These are phyloP conservation scores for Bergia sp. DNA, from an alignment of 92 coral and sea anemone species.

Conservation along the genomic window DNA sequence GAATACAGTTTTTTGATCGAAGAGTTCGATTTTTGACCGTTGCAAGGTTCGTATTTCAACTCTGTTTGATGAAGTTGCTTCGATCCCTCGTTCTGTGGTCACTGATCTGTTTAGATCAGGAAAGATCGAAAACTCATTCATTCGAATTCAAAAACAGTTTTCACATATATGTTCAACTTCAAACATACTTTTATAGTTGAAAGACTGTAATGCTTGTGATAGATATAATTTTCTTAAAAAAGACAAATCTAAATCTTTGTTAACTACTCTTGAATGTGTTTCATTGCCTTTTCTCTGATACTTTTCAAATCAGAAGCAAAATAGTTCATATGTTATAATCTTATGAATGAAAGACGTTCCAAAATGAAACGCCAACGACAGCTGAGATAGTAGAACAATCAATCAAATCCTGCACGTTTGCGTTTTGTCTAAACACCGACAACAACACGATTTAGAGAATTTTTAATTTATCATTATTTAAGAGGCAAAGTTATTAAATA, in stretches of 20 bases:
- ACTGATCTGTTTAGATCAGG: not conserved
- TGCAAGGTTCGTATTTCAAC: constrained; percentile 2
- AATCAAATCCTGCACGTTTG: not conserved
- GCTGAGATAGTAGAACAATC: not conserved
- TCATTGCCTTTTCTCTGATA: not conserved
- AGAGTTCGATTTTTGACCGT: not conserved
- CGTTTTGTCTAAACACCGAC: not conserved
- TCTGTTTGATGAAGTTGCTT: not conserved
- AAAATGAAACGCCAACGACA: not conserved
- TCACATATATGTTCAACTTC: not conserved
- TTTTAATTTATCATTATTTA: too few species aligned
- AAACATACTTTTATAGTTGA: not conserved
- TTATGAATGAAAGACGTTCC: not conserved
- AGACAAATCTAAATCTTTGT: not conserved
- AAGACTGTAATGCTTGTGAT: not conserved
- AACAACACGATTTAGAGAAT: too few species aligned
- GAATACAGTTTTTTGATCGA: not conserved
- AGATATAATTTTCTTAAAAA: too few species aligned
- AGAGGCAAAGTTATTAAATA: not conserved
- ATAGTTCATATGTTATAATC: not conserved
- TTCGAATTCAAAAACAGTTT: not conserved
- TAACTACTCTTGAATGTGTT: not conserved
- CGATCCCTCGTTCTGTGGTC: constrained; percentile 22
- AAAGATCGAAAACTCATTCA: not conserved
- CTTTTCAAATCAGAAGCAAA: not conserved